phyloP scores from a whole-genome alignment of 2,797 vertebrate species.

The Ara ararauna region DNA sequence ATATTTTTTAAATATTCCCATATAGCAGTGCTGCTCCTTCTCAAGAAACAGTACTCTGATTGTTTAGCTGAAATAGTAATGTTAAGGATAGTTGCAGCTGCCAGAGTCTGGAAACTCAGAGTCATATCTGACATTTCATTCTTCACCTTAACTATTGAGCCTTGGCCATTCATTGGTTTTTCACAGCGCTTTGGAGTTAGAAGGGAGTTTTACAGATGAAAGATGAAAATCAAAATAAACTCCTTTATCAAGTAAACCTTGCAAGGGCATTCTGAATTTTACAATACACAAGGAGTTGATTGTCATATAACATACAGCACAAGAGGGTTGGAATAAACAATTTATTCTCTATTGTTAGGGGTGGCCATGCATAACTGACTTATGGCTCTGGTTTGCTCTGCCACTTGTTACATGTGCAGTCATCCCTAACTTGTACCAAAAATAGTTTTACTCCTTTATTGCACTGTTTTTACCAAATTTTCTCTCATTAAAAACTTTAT shows the following conservation, averaged over 20 bases:
- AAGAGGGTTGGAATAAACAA: constrained; percentile 61
- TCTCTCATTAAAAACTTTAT: constrained; percentile 38
- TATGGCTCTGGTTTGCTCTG: constrained; percentile 40
- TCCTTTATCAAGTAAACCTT: constrained; percentile 67
- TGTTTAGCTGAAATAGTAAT: constrained; percentile 46
- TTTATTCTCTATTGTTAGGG: constrained; percentile 51
- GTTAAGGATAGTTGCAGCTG: constrained; percentile 54
- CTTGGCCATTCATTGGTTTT: constrained; percentile 69
- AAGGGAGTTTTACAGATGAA: constrained; percentile 65
- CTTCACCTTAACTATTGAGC: constrained; percentile 66
- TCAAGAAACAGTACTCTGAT: constrained; percentile 3
- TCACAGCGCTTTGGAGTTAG: constrained; percentile 68
- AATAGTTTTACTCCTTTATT: constrained; percentile 14
- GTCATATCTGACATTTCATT: constrained; percentile 63
- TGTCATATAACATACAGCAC: constrained; percentile 57
- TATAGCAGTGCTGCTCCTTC: neutral
- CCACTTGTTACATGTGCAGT: constrained; percentile 38
- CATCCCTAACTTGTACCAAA: constrained; percentile 8
- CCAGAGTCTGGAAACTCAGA: constrained; percentile 53
- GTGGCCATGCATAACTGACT: constrained; percentile 44
- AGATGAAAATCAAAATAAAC: constrained; percentile 68
- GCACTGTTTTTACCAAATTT: neutral
- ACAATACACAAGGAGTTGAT: constrained; percentile 41
- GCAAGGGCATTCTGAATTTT: constrained; percentile 58
- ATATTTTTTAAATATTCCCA: neutral